Evolutionary conservation across 2,113 vertebrate species (phyloP).

Genomic region (Lynx canadensis): DNA sequence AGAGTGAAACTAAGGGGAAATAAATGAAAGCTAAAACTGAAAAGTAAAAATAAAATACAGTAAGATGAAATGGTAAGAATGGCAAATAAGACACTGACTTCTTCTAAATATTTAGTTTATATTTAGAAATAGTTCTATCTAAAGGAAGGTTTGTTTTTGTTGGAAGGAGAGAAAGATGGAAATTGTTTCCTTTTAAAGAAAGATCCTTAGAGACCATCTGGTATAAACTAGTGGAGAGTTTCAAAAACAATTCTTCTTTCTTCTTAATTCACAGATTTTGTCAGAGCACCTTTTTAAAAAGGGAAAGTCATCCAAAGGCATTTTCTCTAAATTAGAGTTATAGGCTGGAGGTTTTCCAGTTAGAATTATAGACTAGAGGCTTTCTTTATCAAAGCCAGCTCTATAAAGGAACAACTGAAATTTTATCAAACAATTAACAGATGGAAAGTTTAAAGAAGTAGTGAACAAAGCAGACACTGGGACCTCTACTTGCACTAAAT

Average conservation of each 20-base stretch:
- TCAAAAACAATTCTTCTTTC: conserved; percentile 35
- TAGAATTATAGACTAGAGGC: not conserved
- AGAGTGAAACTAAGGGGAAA: not conserved
- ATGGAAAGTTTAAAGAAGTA: not conserved
- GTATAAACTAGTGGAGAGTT: not conserved
- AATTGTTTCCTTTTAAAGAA: conserved; percentile 38
- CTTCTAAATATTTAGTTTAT: conserved; percentile 49
- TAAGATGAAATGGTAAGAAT: conserved; percentile 62
- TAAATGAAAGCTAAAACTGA: conserved; percentile 53
- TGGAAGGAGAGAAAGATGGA: not conserved
- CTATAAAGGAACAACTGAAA: not conserved
- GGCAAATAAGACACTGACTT: conserved; percentile 30
- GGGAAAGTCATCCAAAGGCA: not conserved
- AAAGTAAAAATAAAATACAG: conserved; percentile 54
- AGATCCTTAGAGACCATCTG: not conserved
- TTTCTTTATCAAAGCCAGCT: not conserved
- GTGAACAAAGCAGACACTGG: not conserved
- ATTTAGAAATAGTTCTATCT: conserved; percentile 60
- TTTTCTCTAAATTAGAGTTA: not conserved
- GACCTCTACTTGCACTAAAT: conserved; percentile 34
- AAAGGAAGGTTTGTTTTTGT: conserved; percentile 55
- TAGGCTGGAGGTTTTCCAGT: not conserved
- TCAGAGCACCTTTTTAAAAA: conserved; percentile 18
- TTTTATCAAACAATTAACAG: not conserved
- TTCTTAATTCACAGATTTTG: not conserved